These are phyloP conservation scores for Torymus texanus DNA, from an alignment of 2,888 invertebrate species.

Conservation along the genomic window DNA sequence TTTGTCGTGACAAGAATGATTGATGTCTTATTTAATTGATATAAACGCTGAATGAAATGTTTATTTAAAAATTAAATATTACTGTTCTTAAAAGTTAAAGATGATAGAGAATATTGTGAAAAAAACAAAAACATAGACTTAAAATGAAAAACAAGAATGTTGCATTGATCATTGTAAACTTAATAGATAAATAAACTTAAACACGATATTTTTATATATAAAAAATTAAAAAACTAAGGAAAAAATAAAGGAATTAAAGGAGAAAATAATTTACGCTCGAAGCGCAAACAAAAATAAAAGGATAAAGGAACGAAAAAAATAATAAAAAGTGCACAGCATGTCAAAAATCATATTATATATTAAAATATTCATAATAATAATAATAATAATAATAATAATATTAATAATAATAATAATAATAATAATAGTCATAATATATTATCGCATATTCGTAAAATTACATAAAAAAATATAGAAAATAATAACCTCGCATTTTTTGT, in stretches of 20 bases:
- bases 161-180: too few relatives aligned
- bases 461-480: slow-evolving; percentile 76
- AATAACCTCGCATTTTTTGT: slow-evolving; percentile 70
- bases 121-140: too few relatives aligned
- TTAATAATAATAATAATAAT: slow-evolving; percentile 59
- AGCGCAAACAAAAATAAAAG: slow-evolving; percentile 35
- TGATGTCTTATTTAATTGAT: too few relatives aligned
- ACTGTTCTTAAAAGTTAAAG: too few relatives aligned
- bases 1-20: too few relatives aligned
- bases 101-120: too few relatives aligned
- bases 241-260: slow-evolving; percentile 21
- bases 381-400: slow-evolving; percentile 61
- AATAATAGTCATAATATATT: slow-evolving; percentile 62
- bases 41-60: too few relatives aligned
- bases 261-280: slow-evolving; percentile 14
- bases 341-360: slow-evolving; percentile 74
- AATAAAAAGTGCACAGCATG: slow-evolving; percentile 70
- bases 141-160: too few relatives aligned
- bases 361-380: slow-evolving; percentile 74
- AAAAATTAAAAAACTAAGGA: slow-evolving; percentile 8
- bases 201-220: too few relatives aligned
- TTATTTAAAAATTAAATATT: too few relatives aligned
- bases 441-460: slow-evolving; percentile 74
- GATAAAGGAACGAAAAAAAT: slow-evolving; percentile 57
- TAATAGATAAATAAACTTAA: too few relatives aligned